phyloP scores from a whole-genome alignment of 2,113 vertebrate genomes.

The Aegotheles bennettii region DNA sequence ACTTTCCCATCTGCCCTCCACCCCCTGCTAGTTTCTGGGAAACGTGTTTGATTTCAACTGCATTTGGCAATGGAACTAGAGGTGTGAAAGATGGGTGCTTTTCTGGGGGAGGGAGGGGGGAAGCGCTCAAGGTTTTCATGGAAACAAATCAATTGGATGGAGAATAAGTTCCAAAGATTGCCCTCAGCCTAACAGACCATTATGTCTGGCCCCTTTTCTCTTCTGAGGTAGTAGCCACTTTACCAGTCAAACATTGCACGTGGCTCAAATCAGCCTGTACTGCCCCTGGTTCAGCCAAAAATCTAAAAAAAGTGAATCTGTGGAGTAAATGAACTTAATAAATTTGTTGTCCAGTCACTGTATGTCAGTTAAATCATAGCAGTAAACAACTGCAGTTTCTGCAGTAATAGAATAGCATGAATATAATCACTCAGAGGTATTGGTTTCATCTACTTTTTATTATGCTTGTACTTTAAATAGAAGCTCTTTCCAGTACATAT shows the following conservation, averaged over 20 bases:
- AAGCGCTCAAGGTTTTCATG: background rate
- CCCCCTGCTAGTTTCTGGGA: slow-evolving; percentile 22
- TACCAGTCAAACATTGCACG: background rate
- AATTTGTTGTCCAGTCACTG: background rate
- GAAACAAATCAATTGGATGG: background rate
- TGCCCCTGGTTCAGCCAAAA: background rate
- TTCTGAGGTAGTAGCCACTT: background rate
- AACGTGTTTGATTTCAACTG: background rate
- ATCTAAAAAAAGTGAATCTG: background rate
- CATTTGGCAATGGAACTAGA: slow-evolving; percentile 19
- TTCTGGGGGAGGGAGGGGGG: background rate
- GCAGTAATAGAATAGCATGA: background rate
- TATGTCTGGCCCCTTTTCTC: background rate
- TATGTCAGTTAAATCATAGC: background rate
- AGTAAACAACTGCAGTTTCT: background rate
- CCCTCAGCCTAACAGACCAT: background rate
- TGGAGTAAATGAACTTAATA: background rate
- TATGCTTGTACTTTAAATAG: slow-evolving; percentile 6
- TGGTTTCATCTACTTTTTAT: background rate
- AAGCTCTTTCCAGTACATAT: background rate
- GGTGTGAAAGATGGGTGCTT: slow-evolving; percentile 24
- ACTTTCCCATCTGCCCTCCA: slow-evolving; percentile 39
- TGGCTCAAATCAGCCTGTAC: background rate
- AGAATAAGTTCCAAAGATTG: background rate
- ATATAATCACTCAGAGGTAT: background rate